Evolutionary conservation across 2,888 invertebrate species (phyloP).

Genomic region (Heliconius hortense): DNA sequence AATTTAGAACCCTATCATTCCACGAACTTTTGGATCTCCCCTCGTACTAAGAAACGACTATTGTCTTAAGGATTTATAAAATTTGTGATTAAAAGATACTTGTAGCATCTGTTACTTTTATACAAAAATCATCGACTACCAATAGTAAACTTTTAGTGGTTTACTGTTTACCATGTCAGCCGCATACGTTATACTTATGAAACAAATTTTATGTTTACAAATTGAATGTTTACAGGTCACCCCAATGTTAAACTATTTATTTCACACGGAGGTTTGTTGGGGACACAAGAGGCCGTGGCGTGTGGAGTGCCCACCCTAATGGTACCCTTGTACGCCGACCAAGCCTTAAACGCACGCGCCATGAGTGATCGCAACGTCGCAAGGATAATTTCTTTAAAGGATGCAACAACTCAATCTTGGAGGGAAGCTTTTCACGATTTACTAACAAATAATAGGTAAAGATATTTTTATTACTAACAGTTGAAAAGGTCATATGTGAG

Average conservation of each 20-base stretch:
- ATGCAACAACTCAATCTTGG: constrained; percentile 61
- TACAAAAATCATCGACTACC: too few species aligned
- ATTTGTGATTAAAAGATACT: too few species aligned
- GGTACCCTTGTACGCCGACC: constrained; percentile 80
- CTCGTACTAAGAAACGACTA: too few species aligned
- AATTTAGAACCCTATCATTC: too few species aligned
- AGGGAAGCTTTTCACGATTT: constrained; percentile 64
- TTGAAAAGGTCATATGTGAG: not conserved
- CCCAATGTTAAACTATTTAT: constrained; percentile 81
- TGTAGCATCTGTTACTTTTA: too few species aligned
- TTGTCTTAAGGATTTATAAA: too few species aligned
- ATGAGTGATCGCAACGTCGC: constrained; percentile 78
- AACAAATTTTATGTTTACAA: not conserved
- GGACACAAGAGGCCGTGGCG: constrained; percentile 82
- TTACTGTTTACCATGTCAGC: too few species aligned
- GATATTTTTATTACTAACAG: constrained; percentile 22
- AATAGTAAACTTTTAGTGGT: too few species aligned
- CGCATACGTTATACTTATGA: not conserved
- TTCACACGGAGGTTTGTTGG: constrained; percentile 84
- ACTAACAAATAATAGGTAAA: constrained; percentile 72
- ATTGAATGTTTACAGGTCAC: constrained; percentile 64
- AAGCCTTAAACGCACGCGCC: constrained; percentile 76
- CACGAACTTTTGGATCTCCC: too few species aligned
- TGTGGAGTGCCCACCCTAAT: constrained; percentile 81
- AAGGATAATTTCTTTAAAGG: constrained; percentile 60